Base-by-base conservation (phyloP, 2,888 invertebrate genomes). In the Acrocyrtus sp. region DNA sequence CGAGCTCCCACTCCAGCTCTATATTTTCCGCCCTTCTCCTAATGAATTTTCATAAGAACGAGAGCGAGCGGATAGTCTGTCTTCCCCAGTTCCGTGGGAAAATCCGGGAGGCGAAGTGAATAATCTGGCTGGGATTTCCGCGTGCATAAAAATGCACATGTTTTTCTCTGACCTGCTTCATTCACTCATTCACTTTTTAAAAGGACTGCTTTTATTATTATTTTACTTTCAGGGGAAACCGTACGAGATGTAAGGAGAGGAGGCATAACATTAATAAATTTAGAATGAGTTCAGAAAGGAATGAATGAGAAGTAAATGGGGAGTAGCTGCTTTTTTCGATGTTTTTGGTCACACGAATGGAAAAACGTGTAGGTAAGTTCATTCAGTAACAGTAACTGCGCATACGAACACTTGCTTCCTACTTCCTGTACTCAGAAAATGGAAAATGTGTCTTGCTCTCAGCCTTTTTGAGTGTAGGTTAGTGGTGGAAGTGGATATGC, bases 321-420 rank as follows among this genome's bases (percentile, higher is more conserved):
- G 34, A n/a, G n/a, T n/a, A n/a, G n/a, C n/a, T n/a, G n/a, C n/a
- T n/a, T n/a, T n/a, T n/a, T n/a, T n/a, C 27, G 54, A n/a, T 54
- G 12, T 63, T 61, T 50, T 67, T 67, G 51, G 67, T 67, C 67
- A 67, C 67, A 67, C 58, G 58, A 39, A 48, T 21, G 12, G 48
- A 19, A 19, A 17, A 3, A 15, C 8, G 48, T 4, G 21, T 6
- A 48, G 12, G 21, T 15, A 48, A 21, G 48, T 19, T 21, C 48
- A 48, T 51, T n/a, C 51, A 51, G 29, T 53, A 21, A 29, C 51
- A 26, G 24, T 26, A 8, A 47, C 47, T 24, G 3, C 26, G 24
- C 17, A 6, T 8, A 57, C 4, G 60, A 60, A 69, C 68, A 69
- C 68, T 69, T 69, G 68, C 68, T 69, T 69, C 68, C 68, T 69